phyloP scores from a whole-genome alignment of 2,113 vertebrate genomes.

The Dolichotis patagonum region DNA sequence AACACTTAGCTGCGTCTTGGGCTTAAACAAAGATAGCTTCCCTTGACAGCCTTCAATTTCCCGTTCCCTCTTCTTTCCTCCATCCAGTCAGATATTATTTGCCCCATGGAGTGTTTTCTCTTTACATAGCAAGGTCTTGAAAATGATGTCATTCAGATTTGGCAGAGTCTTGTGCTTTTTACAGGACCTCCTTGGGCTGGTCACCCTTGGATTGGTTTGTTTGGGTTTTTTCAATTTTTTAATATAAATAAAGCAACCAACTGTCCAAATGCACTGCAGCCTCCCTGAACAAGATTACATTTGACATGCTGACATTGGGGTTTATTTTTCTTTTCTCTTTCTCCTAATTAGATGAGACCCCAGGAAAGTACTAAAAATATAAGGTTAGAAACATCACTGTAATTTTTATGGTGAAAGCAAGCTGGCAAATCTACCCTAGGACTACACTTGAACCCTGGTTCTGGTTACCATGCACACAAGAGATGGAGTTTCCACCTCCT shows the following conservation, averaged over 20 bases:
- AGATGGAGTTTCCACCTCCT: background rate
- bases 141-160: conserved; percentile 83
- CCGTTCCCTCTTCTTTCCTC: conserved; percentile 12
- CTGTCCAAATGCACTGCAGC: conserved; percentile 71
- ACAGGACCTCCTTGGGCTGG: conserved; percentile 77
- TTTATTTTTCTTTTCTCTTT: conserved; percentile 46
- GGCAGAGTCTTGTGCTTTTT: conserved; percentile 81
- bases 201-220: conserved; percentile 62
- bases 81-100: conserved; percentile 72
- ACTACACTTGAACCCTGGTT: background rate
- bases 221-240: conserved; percentile 11
- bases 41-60: conserved; percentile 42
- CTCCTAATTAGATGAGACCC: conserved; percentile 52
- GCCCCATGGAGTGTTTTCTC: conserved; percentile 80
- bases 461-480: background rate
- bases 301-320: conserved; percentile 55
- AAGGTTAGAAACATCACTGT: conserved; percentile 1
- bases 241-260: conserved; percentile 67
- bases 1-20: background rate
- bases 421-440: background rate
- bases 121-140: conserved; percentile 82
- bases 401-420: background rate
- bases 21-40: conserved; percentile 67
- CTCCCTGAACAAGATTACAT: conserved; percentile 71
- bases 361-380: conserved; percentile 1